Evolutionary conservation across 1,140 invertebrate species (phyloP).

Genomic region (Pseudomyrmex gracilis): DNA sequence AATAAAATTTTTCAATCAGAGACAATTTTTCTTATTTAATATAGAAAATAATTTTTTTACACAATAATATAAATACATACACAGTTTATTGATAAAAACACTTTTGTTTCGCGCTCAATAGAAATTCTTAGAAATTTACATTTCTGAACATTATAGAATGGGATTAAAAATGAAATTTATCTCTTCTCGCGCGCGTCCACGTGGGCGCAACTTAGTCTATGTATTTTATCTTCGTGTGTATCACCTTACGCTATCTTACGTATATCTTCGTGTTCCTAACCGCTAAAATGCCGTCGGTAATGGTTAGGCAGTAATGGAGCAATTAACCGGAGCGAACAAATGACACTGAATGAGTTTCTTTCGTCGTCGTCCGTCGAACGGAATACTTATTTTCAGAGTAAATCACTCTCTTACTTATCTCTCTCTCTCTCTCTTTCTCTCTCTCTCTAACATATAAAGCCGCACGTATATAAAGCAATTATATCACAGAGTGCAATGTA

Average conservation of each 20-base stretch:
- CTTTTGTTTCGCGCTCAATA: not conserved
- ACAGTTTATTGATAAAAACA: not conserved
- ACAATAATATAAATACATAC: not conserved
- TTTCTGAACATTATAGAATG: not conserved
- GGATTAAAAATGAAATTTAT: slow-evolving; percentile 21
- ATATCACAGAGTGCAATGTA: too few species aligned
- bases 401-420: too few species aligned
- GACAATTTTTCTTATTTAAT: too few species aligned
- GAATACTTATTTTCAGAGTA: too few species aligned
- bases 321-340: not conserved
- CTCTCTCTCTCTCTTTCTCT: too few species aligned
- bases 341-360: too few species aligned
- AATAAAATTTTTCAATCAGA: not conserved
- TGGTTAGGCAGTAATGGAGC: too few species aligned
- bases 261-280: not conserved
- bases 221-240: slow-evolving; percentile 2
- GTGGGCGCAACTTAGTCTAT: slow-evolving; percentile 11
- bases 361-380: too few species aligned
- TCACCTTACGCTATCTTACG: not conserved
- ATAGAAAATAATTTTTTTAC: not conserved
- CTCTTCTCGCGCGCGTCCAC: not conserved
- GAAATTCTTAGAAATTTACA: not conserved
- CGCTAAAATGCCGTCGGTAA: not conserved
- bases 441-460: too few species aligned
- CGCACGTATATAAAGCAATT: too few species aligned